Evolutionary conservation across 2,797 vertebrate species (phyloP).

Genomic region (Cephalopachus bancanus): DNA sequence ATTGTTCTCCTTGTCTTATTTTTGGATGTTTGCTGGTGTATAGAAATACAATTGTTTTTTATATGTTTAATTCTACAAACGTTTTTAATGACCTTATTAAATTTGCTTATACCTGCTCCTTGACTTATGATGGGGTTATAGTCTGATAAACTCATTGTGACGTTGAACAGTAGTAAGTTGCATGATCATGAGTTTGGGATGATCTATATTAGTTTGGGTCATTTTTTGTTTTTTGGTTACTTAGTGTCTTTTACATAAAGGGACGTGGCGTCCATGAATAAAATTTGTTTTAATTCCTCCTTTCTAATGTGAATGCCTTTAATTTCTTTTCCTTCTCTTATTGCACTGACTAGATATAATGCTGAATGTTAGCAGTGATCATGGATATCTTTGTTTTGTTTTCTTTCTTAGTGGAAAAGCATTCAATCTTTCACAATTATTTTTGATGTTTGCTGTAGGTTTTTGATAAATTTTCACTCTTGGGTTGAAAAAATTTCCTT

Average conservation of each 20-base stretch:
- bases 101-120: neutral
- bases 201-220: neutral
- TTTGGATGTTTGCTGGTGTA: neutral
- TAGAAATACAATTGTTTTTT: neutral
- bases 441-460: neutral
- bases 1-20: neutral
- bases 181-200: neutral
- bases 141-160: neutral
- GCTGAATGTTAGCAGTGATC: neutral
- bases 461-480: neutral
- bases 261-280: neutral
- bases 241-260: neutral
- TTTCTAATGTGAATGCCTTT: neutral
- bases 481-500: neutral
- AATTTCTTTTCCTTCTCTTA: neutral
- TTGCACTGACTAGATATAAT: neutral
- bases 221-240: fast-evolving
- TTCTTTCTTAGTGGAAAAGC: neutral
- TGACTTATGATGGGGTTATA: neutral
- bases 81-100: neutral
- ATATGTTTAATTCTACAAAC: neutral
- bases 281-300: neutral
- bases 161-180: neutral
- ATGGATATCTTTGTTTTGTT: neutral
- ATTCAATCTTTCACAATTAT: neutral